These are phyloP conservation scores for Pseudobourletiella spinata DNA, from an alignment of 1,140 invertebrate genomes.

Conservation along the genomic window DNA sequence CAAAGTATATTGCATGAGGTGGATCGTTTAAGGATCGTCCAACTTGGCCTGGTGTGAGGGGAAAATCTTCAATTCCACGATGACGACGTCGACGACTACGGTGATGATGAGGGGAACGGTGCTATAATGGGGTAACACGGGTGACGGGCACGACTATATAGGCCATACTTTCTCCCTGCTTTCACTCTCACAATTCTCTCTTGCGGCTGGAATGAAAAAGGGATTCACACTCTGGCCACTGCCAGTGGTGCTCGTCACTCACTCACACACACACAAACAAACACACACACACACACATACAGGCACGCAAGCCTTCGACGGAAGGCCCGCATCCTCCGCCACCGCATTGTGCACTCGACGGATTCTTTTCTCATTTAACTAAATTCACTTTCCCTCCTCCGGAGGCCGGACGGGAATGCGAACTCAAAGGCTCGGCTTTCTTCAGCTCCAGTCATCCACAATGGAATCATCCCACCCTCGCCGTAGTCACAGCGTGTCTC, in stretches of 20 bases:
- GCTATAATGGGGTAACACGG: background rate
- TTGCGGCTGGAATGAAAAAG: too few species aligned
- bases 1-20: conserved; percentile 25
- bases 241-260: too few species aligned
- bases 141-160: background rate
- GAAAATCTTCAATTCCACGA: background rate
- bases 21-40: conserved; percentile 5
- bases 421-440: background rate
- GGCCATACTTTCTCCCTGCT: background rate
- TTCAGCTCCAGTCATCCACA: background rate
- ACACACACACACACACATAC: too few species aligned
- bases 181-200: background rate
- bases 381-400: conserved; percentile 1
- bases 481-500: background rate
- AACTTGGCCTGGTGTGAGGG: too few species aligned
- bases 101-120: background rate
- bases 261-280: too few species aligned
- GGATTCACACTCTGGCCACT: too few species aligned
- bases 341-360: too few species aligned
- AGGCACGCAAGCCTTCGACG: too few species aligned
- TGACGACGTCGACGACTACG: background rate
- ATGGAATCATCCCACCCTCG: background rate
- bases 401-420: background rate
- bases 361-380: conserved; percentile 5
- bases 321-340: too few species aligned